A percentile compares a stretch with the other conserved stretches of the same genome.
These are phyloP conservation scores for Orchesella flavescens DNA, from an alignment of 2,888 invertebrate species.

Conservation along the genomic window DNA sequence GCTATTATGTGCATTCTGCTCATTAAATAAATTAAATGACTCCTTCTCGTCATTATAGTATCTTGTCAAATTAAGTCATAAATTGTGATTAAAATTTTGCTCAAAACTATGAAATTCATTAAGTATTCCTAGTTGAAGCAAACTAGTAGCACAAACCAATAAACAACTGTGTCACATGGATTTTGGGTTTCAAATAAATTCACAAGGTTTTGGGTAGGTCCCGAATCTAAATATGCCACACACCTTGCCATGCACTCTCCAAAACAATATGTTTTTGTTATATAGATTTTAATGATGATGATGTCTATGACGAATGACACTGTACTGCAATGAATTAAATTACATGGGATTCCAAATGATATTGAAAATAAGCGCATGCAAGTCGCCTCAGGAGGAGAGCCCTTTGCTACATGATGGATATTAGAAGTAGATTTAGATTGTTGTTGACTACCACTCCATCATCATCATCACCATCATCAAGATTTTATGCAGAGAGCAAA, in stretches of 20 bases:
- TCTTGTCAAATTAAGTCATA: slow-evolving; percentile 32
- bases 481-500: neutral
- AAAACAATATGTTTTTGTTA: neutral
- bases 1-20: neutral
- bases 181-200: slow-evolving; percentile 24
- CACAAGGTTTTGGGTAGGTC: slow-evolving; percentile 23
- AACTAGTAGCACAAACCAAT: slow-evolving; percentile 46
- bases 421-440: slow-evolving; percentile 34
- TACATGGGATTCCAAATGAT: neutral
- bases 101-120: slow-evolving; percentile 26
- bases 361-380: neutral
- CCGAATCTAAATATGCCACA: slow-evolving; percentile 12
- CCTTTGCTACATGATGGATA: neutral
- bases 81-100: slow-evolving; percentile 35
- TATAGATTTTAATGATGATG: slow-evolving; percentile 20
- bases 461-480: neutral
- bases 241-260: slow-evolving; percentile 28
- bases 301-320: neutral
- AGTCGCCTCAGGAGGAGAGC: neutral
- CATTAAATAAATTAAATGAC: slow-evolving; percentile 1
- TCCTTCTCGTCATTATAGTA: neutral
- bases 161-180: slow-evolving; percentile 33
- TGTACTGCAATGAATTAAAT: neutral
- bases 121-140: slow-evolving; percentile 24
- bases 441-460: slow-evolving; percentile 20